Conservation (phyloP, 1,140 invertebrate species). For the Cherax quadricarinatus region DNA sequence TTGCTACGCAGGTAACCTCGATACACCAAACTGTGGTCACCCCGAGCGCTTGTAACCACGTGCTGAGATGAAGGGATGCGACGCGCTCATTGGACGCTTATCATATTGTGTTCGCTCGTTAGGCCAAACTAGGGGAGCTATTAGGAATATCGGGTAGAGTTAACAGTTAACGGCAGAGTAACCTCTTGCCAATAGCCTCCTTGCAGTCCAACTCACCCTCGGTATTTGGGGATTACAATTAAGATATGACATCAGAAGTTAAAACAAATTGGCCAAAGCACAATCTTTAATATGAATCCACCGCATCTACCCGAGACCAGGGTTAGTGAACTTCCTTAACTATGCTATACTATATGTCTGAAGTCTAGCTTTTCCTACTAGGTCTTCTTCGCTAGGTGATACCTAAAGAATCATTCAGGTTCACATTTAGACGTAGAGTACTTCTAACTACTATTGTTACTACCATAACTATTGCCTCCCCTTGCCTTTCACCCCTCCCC, state of each 20-base stretch:
- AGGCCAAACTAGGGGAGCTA: constrained; percentile 22
- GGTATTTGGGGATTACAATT: constrained; percentile 21
- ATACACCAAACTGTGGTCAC: not conserved
- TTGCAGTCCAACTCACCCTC: too few relatives aligned
- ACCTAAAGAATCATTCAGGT: too few relatives aligned
- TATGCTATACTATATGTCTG: too few relatives aligned
- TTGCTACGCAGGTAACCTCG: not conserved
- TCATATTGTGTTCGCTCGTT: constrained; percentile 36
- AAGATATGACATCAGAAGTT: constrained; percentile 3
- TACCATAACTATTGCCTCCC: too few relatives aligned
- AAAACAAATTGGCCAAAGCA: not conserved
- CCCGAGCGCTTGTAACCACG: not conserved
- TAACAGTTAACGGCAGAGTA: constrained; percentile 3
- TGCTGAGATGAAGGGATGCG: constrained; percentile 21
- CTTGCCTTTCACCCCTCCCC: too few relatives aligned
- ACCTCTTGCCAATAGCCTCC: not conserved
- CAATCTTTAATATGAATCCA: not conserved
- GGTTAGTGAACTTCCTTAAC: too few relatives aligned
- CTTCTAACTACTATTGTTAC: too few relatives aligned
- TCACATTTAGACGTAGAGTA: too few relatives aligned
- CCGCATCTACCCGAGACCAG: too few relatives aligned
- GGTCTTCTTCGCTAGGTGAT: too few relatives aligned
- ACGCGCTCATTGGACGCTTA: not conserved
- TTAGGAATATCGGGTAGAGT: not conserved
- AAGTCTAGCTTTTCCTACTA: too few relatives aligned